Percentiles rank a stretch among this genome's conserved stretches.
These are phyloP conservation scores for honey bee (Apis mellifera) DNA, from an alignment of 1,140 invertebrate species.

Conservation along the genomic window DNA sequence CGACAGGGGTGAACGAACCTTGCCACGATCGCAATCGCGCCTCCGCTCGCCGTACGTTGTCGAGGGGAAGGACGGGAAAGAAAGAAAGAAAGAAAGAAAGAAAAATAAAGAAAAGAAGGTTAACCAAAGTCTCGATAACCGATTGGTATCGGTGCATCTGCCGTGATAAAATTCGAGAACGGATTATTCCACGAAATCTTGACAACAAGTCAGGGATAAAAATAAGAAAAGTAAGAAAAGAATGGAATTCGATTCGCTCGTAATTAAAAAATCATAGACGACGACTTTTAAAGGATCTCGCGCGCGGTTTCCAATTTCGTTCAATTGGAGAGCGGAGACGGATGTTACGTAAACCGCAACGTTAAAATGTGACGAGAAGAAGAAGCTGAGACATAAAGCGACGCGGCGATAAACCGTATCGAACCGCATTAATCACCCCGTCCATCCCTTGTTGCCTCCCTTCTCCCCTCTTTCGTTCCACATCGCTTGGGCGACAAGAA, in stretches of 20 bases:
- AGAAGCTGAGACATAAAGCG: not conserved
- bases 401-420: conserved; percentile 37
- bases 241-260: no score
- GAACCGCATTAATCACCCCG: conserved; percentile 43
- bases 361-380: not conserved
- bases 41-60: not conserved
- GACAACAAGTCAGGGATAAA: no score
- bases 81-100: not conserved
- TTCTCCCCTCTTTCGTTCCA: no score
- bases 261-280: not conserved
- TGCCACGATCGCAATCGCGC: conserved; percentile 38
- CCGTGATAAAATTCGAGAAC: not conserved
- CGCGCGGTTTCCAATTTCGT: not conserved
- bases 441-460: conserved; percentile 3
- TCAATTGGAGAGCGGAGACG: not conserved
- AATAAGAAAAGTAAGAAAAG: no score
- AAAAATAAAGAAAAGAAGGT: no score
- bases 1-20: conserved; percentile 60
- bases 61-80: not conserved
- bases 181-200: no score
- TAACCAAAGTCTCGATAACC: not conserved
- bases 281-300: no score
- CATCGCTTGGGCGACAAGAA: conserved; percentile 37
- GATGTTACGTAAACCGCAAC: conserved; percentile 2
- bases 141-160: not conserved